Base-by-base conservation (phyloP, 2,888 invertebrate genomes). In the Dendrolimus pini region DNA sequence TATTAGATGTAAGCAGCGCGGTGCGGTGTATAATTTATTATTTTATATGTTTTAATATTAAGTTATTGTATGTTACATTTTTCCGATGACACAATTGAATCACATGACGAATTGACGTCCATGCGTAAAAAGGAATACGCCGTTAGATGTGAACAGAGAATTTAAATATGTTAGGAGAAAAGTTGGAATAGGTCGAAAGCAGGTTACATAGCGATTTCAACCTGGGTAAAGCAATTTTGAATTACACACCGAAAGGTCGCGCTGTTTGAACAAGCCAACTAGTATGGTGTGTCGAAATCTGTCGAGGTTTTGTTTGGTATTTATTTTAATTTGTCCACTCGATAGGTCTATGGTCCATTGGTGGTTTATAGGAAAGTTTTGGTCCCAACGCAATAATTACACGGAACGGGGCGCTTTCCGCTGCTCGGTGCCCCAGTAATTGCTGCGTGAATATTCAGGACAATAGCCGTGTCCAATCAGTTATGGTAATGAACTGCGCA, bases 401-500 rank as follows among this genome's bases (percentile, higher is more conserved):
- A 70, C 62, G 63, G 69, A 67, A 61, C 65, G 60, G 60, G 62
- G 61, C 62, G 62, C 68, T 65, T 58, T 64, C 62, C 61, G 59
- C 62, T 59, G 58, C 62, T 56, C 59, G 56, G 61, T 61, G 59
- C 41, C 61, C 58, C 56, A 55, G 65, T 64, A 69, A 69, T 67
- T 69, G 66, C 61, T 58, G 61, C 60, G 63, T 62, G 61, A 65
- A 64, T 61, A 65, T 65, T 61, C 59, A 60, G 60, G 14, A 55
- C 57, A 57, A 62, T 62, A 68, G 60, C 64, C 65, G 63, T 63
- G 67, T 65, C 65, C 85, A 87, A 86, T 89, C 85, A 87, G 80
- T 77, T 86, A 88, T 89, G 88, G 77, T 83, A 87, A 86, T 85
- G 78, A 75, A 73, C 71, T 72, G 72, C 66, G 71, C 69, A 75